phyloP scores from a whole-genome alignment of 1,140 invertebrate genomes.

The Piezodorus guildinii region DNA sequence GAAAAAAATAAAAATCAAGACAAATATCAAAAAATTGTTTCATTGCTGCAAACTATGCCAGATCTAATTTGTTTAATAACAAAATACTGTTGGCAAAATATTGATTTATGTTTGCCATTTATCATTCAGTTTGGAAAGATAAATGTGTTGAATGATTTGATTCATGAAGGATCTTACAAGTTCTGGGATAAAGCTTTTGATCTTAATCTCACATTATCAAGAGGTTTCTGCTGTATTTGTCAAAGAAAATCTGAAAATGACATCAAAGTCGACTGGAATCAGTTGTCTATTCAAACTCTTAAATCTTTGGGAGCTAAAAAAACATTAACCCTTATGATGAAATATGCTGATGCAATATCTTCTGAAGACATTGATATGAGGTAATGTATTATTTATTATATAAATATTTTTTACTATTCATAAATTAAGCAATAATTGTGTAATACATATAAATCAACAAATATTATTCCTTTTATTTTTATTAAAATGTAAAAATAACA shows the following conservation, averaged over 20 bases:
- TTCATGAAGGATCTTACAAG: background rate
- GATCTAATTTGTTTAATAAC: background rate
- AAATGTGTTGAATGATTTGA: conserved; percentile 1
- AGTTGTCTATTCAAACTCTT: conserved; percentile 31
- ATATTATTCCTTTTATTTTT: too few relatives aligned
- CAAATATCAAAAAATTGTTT: background rate
- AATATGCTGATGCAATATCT: conserved; percentile 33
- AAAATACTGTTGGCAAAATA: background rate
- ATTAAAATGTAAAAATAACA: too few relatives aligned
- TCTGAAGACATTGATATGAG: conserved; percentile 31
- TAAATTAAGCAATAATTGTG: too few relatives aligned
- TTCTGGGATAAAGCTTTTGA: conserved; percentile 14
- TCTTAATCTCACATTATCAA: conserved; percentile 28
- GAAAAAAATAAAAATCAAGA: background rate
- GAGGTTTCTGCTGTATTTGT: conserved; percentile 31
- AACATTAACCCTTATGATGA: conserved; percentile 31
- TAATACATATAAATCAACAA: too few relatives aligned
- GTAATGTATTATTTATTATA: conserved; percentile 12
- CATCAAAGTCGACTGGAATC: conserved; percentile 30
- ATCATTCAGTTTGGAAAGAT: conserved; percentile 21
- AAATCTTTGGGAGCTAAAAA: conserved; percentile 32
- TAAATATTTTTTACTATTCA: background rate
- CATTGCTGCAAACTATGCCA: background rate
- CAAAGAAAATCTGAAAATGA: background rate
- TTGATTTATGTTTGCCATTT: conserved; percentile 6